phyloP scores from a whole-genome alignment of 2,113 vertebrate genomes.

The Daubentonia madagascariensis region DNA sequence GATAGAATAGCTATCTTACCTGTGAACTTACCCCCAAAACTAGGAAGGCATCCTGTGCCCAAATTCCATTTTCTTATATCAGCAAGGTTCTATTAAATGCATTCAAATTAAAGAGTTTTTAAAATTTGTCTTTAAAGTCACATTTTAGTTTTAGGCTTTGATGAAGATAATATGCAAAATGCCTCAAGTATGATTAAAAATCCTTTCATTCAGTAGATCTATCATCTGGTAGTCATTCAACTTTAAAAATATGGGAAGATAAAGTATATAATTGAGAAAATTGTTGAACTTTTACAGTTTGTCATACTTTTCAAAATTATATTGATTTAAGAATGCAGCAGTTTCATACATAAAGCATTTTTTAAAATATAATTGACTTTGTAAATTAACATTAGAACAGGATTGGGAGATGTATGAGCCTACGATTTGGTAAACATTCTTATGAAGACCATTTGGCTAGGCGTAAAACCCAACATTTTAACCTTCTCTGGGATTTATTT shows the following conservation, averaged over 20 bases:
- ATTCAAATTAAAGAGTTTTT: background rate
- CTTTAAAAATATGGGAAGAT: background rate
- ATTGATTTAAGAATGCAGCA: constrained; percentile 1
- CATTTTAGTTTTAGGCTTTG: background rate
- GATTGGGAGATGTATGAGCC: background rate
- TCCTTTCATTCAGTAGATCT: constrained; percentile 68
- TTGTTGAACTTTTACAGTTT: constrained; percentile 1
- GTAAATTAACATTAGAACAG: constrained; percentile 6
- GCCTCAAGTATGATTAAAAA: constrained; percentile 76
- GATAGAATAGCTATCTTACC: background rate
- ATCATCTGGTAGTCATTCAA: constrained; percentile 60
- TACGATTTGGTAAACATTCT: constrained; percentile 40
- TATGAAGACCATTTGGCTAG: background rate
- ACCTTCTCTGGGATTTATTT: constrained; percentile 21
- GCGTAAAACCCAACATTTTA: background rate
- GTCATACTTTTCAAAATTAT: constrained; percentile 29
- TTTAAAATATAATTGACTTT: background rate
- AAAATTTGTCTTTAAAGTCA: background rate
- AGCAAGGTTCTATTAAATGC: background rate
- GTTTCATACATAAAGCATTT: constrained; percentile 10
- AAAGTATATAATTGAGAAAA: constrained; percentile 23
- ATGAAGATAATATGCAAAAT: constrained; percentile 73
- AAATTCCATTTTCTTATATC: background rate
- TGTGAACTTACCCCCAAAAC: background rate
- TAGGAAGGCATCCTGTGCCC: background rate